These are phyloP conservation scores for Psittacula echo DNA, from an alignment of 2,797 vertebrate genomes.

Conservation along the genomic window DNA sequence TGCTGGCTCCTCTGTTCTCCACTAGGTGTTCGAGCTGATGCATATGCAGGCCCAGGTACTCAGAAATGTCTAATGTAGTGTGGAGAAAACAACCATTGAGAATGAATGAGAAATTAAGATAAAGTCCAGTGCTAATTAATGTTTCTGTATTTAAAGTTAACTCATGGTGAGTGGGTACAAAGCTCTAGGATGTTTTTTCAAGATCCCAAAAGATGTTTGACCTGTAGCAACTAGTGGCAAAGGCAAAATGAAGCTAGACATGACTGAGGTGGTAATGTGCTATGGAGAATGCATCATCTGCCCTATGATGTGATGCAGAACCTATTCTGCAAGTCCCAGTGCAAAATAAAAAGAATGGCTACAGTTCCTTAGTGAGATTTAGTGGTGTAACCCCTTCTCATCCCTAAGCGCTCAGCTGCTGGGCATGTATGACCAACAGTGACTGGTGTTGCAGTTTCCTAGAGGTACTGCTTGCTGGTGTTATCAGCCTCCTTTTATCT, in stretches of 20 bases:
- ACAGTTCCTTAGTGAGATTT: neutral
- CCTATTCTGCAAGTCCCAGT: neutral
- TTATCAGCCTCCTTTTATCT: neutral
- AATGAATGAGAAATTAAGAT: conserved; percentile 3
- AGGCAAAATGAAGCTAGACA: neutral
- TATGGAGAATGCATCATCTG: neutral
- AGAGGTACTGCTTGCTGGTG: neutral
- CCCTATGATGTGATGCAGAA: neutral
- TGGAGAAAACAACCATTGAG: neutral
- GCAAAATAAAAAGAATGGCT: neutral
- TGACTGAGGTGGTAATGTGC: neutral
- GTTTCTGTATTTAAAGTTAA: neutral
- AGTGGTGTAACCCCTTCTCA: neutral
- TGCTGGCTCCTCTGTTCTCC: neutral
- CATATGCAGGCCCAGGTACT: neutral
- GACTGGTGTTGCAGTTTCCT: neutral
- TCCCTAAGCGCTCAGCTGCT: neutral
- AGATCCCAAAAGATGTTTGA: neutral
- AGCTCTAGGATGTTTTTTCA: conserved; percentile 9
- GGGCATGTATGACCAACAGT: neutral
- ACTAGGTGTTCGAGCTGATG: neutral
- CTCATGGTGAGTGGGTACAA: neutral
- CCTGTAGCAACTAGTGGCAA: neutral
- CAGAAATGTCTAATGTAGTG: neutral
- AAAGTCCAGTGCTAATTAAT: conserved; percentile 11